phyloP scores from a whole-genome alignment of 2,797 vertebrate species.

The Peromyscus aztecus region DNA sequence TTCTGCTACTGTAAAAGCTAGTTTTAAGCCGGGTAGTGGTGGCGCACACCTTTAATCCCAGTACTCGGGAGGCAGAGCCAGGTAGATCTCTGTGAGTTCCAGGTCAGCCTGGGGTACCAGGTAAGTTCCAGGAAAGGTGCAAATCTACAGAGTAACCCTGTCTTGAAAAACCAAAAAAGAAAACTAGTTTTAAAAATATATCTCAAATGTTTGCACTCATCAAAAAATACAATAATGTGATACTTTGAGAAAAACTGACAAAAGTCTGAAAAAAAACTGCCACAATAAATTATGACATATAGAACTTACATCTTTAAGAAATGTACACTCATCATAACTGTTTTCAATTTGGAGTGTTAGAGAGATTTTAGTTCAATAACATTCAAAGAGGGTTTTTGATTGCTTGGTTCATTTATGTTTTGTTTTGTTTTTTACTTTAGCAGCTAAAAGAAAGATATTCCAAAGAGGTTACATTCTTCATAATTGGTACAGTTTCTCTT shows the following conservation, averaged over 20 bases:
- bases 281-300: not conserved
- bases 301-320: not conserved
- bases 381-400: not conserved
- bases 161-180: too few species aligned
- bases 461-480: slow-evolving; percentile 37
- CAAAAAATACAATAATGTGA: not conserved
- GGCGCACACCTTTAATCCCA: too few species aligned
- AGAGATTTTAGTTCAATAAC: not conserved
- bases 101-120: too few species aligned
- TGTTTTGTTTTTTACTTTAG: not conserved
- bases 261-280: not conserved
- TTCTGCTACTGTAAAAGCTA: slow-evolving; percentile 1
- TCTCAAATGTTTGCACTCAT: not conserved
- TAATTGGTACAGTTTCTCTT: not conserved
- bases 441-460: not conserved
- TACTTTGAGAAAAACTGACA: not conserved
- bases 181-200: not conserved
- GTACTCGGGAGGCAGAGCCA: too few species aligned
- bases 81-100: too few species aligned
- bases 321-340: not conserved
- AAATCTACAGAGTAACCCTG: too few species aligned
- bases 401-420: not conserved
- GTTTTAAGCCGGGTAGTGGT: not conserved
- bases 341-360: not conserved
- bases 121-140: too few species aligned